Conservation (phyloP, 2,797 vertebrate species). For the Phoxinus dragarum region DNA sequence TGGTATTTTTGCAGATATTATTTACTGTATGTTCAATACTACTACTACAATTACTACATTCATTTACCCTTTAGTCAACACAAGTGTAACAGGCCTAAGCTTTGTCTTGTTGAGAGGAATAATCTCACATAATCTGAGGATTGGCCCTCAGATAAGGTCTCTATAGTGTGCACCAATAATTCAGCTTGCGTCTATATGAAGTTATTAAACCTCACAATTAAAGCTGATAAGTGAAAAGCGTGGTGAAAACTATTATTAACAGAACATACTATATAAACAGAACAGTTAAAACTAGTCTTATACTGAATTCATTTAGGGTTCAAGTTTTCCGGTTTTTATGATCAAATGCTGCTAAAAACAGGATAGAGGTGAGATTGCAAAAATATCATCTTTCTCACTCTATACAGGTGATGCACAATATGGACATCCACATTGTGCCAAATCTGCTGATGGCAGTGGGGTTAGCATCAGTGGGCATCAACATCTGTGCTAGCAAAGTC, state of each 20-base stretch:
- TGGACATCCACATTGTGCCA: conserved; percentile 95
- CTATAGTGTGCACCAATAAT: not conserved
- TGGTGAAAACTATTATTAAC: not conserved
- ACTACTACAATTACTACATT: not conserved
- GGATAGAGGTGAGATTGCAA: not conserved
- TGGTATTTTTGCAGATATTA: not conserved
- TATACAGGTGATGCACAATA: conserved; percentile 90
- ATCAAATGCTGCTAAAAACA: not conserved
- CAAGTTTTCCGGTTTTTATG: not conserved
- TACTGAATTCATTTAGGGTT: not conserved
- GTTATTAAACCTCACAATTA: not conserved
- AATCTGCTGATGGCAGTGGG: conserved; percentile 93
- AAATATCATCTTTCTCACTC: not conserved
- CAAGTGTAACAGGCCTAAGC: conserved; percentile 12
- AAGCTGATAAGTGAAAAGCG: not conserved
- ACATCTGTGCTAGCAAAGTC: conserved; percentile 89
- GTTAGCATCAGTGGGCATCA: conserved; percentile 87
- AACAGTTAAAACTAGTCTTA: not conserved
- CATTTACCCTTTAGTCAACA: conserved; percentile 37
- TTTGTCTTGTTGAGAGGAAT: conserved; percentile 49
- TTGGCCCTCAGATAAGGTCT: conserved; percentile 34
- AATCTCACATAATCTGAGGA: conserved; percentile 52
- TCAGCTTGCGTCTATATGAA: not conserved
- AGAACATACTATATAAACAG: too few relatives aligned
- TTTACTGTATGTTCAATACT: not conserved